phyloP scores from a whole-genome alignment of 2,797 vertebrate genomes.

The Trematomus bernacchii region DNA sequence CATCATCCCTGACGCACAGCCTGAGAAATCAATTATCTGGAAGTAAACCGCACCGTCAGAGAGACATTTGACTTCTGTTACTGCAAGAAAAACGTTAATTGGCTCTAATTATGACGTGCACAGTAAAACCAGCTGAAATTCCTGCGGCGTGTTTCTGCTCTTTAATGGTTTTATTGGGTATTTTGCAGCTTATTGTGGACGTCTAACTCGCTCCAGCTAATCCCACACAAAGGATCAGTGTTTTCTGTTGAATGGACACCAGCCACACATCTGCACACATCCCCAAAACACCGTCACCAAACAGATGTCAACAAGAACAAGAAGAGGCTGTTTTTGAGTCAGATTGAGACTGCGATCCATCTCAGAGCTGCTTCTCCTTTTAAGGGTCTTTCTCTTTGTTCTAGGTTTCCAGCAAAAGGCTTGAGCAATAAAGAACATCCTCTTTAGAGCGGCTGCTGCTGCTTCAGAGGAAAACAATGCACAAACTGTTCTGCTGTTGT shows the following conservation, averaged over 20 bases:
- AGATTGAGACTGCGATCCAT: constrained; percentile 54
- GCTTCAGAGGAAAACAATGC: constrained; percentile 59
- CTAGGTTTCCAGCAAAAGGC: constrained; percentile 40
- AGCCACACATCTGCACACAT: constrained; percentile 70
- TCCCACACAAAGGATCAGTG: constrained; percentile 70
- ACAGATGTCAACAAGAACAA: too few relatives aligned
- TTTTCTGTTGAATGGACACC: constrained; percentile 62
- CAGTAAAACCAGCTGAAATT: constrained; percentile 34
- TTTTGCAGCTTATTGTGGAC: constrained; percentile 50
- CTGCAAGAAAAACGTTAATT: background rate
- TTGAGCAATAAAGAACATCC: constrained; percentile 80
- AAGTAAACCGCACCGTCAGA: background rate
- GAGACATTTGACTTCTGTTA: too few relatives aligned
- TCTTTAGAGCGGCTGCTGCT: constrained; percentile 66
- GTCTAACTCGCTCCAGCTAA: constrained; percentile 44
- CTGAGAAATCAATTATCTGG: constrained; percentile 12
- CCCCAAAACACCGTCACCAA: constrained; percentile 38
- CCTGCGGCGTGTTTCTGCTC: constrained; percentile 28
- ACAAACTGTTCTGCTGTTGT: constrained; percentile 46
- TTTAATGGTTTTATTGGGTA: constrained; percentile 45
- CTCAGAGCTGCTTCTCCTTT: constrained; percentile 67
- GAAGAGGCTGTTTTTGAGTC: constrained; percentile 26
- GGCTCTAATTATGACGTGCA: constrained; percentile 1
- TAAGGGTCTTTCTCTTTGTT: constrained; percentile 53
- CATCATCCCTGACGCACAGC: constrained; percentile 22